phyloP scores from a whole-genome alignment of 1,140 invertebrate genomes.

The Chironomus tepperi region DNA sequence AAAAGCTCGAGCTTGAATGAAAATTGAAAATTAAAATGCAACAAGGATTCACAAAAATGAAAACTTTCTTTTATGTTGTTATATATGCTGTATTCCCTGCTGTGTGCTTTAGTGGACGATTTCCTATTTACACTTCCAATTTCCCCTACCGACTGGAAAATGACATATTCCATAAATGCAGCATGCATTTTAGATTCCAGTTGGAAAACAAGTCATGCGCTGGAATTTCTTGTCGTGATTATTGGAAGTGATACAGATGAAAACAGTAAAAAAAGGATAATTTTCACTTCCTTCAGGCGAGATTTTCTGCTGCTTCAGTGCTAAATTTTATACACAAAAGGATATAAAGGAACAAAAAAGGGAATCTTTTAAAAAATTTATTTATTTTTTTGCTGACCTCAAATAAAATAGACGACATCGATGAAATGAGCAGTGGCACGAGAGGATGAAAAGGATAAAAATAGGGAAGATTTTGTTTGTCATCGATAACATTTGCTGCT shows the following conservation, averaged over 20 bases:
- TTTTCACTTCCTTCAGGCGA: too few species aligned
- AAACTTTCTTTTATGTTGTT: background rate
- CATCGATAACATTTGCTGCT: background rate
- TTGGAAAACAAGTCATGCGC: background rate
- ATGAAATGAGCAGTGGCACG: background rate
- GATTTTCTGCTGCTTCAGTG: too few species aligned
- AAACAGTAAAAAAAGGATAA: too few species aligned
- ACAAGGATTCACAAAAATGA: background rate
- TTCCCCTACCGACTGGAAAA: background rate
- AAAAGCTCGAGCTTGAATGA: background rate
- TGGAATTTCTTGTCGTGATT: background rate
- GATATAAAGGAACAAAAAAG: too few species aligned
- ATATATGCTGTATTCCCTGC: background rate
- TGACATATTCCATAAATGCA: background rate
- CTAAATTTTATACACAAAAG: too few species aligned
- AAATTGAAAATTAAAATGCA: slow-evolving; percentile 15
- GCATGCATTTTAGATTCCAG: background rate
- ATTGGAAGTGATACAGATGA: too few species aligned
- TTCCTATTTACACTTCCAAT: background rate
- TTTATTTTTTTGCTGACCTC: background rate
- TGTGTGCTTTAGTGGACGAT: background rate
- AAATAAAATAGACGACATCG: too few species aligned
- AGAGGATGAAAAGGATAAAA: background rate
- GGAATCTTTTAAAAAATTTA: background rate
- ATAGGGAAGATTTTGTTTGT: background rate